Conservation (phyloP, 2,888 invertebrate genomes). For the Homarus gammarus region DNA sequence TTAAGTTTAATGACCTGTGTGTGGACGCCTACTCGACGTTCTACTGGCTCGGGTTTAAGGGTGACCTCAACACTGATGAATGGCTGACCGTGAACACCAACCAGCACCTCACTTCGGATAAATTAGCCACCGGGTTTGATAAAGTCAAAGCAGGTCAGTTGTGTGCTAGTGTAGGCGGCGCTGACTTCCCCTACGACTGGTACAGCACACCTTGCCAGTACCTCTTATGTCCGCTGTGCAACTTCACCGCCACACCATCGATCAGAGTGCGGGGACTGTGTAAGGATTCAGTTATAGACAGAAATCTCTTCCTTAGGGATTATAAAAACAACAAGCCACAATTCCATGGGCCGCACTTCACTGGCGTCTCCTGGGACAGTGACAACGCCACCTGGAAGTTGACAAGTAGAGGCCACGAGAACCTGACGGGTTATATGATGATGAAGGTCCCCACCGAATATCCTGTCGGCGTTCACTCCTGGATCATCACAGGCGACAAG, state of each 20-base stretch:
- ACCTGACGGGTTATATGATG: conserved; percentile 26
- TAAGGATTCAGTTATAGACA: conserved; percentile 15
- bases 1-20: conserved; percentile 23
- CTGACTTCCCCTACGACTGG: conserved; percentile 16
- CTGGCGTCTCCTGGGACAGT: background rate
- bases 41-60: conserved; percentile 39
- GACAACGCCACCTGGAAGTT: conserved; percentile 14
- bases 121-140: conserved; percentile 6
- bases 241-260: conserved; percentile 29
- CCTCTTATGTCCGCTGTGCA: conserved; percentile 36
- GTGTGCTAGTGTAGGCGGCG: conserved; percentile 26
- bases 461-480: conserved; percentile 20
- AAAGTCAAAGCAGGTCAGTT: conserved; percentile 15
- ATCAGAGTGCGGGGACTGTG: conserved; percentile 45
- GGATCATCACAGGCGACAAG: conserved; percentile 40
- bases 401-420: background rate
- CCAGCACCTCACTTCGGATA: conserved; percentile 1
- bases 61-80: conserved; percentile 20
- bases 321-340: background rate
- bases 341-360: conserved; percentile 24
- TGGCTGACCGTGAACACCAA: conserved; percentile 3
- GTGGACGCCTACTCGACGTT: conserved; percentile 17
- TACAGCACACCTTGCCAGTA: conserved; percentile 28
- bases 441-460: background rate
- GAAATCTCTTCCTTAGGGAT: too few species aligned